phyloP scores from a whole-genome alignment of 2,113 vertebrate species.

The Brachyhypopomus occidentalis region DNA sequence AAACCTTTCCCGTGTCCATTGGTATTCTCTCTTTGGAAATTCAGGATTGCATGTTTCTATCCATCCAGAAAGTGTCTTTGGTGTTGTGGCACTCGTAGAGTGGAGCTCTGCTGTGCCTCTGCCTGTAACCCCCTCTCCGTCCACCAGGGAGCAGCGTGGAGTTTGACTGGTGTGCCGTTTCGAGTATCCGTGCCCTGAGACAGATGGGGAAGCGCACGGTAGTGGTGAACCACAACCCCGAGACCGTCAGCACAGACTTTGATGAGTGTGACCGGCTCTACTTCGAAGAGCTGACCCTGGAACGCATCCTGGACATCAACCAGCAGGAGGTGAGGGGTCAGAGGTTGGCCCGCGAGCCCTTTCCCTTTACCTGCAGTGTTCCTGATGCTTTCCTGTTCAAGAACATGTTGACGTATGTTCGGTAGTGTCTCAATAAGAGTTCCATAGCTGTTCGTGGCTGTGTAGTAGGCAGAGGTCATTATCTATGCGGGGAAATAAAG shows the following conservation, averaged over 20 bases:
- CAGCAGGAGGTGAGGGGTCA: conserved; percentile 84
- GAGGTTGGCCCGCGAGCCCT: conserved; percentile 3
- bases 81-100: too few relatives aligned
- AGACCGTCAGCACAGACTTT: conserved; percentile 97
- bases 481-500: not conserved
- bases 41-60: not conserved
- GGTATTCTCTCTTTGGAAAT: not conserved
- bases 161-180: conserved; percentile 98
- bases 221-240: conserved; percentile 95
- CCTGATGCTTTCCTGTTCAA: conserved; percentile 17
- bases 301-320: conserved; percentile 93
- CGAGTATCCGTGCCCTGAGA: conserved; percentile 86
- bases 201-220: conserved; percentile 88
- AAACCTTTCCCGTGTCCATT: too few relatives aligned
- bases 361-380: conserved; percentile 2
- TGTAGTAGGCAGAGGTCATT: not conserved
- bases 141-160: conserved; percentile 92
- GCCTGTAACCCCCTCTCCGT: conserved; percentile 9
- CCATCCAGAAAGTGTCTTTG: not conserved
- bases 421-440: not conserved
- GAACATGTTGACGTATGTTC: not conserved
- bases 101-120: not conserved
- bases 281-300: conserved; percentile 94
- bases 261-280: conserved; percentile 97
- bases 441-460: not conserved